Conservation (phyloP, 2,888 invertebrate genomes). For the Drosophila atripex region DNA sequence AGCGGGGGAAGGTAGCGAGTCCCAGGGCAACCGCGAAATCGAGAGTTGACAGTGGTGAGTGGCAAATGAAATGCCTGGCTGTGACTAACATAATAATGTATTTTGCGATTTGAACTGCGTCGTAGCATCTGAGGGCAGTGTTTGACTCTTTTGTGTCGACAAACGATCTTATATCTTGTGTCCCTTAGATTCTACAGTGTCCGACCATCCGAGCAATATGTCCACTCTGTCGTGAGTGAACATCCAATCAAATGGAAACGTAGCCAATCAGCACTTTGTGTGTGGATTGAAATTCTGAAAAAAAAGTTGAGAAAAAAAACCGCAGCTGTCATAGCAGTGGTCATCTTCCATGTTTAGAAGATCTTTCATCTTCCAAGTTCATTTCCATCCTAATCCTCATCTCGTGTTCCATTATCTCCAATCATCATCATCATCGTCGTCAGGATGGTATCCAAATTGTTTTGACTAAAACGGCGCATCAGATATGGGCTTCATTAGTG, state of each 20-base stretch:
- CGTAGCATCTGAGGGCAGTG: slow-evolving; percentile 17
- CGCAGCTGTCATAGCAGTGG: slow-evolving; percentile 58
- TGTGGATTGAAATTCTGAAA: slow-evolving; percentile 43
- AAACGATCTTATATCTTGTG: slow-evolving; percentile 4
- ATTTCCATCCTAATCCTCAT: slow-evolving; percentile 12
- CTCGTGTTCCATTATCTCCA: no score
- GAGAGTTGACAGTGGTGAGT: no score
- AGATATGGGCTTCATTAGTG: slow-evolving; percentile 50
- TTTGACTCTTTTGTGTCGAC: slow-evolving; percentile 27
- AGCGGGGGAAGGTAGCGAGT: no score
- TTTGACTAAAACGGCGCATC: slow-evolving; percentile 18
- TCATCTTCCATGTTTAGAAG: slow-evolving; percentile 9
- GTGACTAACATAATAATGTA: slow-evolving; percentile 70
- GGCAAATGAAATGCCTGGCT: no score
- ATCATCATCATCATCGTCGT: slow-evolving; percentile 14
- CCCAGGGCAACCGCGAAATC: no score
- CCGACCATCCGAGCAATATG: slow-evolving; percentile 21
- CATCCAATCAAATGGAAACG: slow-evolving; percentile 63
- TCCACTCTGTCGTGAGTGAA: slow-evolving; percentile 49
- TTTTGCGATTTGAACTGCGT: slow-evolving; percentile 49
- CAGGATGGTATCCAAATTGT: slow-evolving; percentile 44
- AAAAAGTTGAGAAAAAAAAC: slow-evolving; percentile 24
- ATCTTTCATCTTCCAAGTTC: slow-evolving; percentile 4
- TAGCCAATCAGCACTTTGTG: slow-evolving; percentile 48
- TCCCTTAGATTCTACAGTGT: slow-evolving; percentile 7